Evolutionary conservation across 2,888 invertebrate species (phyloP), one percentile per base, ranked within the genome.

Genomic region (Atrina japonica): DNA sequence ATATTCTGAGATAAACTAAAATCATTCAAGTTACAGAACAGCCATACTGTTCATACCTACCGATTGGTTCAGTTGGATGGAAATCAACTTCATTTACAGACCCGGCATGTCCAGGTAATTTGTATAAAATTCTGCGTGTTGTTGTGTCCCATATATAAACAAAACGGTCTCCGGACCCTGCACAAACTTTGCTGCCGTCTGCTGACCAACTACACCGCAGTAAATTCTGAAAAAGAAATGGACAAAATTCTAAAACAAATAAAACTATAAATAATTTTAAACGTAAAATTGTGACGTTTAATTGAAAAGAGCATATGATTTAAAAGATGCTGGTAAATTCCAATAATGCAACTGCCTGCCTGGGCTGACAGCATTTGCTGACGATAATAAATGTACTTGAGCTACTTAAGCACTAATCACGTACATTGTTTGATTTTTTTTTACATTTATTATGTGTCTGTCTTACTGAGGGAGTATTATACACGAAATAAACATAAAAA

Each of bases 131-230:
- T 73, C 97, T 93, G 30, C 98, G 93, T 0, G 96, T 94, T 1
- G 96, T 96, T 1, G 97, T 97, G 90, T 99, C 98, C 99, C 99
- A 99, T 73, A 99, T 93, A 90, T 98, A 97, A 35, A 98, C 95
- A 91, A 95, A 96, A 55, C 99, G 93, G 92, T 99, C 99, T 0
- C 98, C 95, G 0, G 98, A 98, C 0, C 99, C 99, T 0, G 96
- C 95, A 1, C 95, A 93, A 14, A 98, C 95, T 92, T 96, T 96
- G 66, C 95, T 95, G 1, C 98, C 97, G 91, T 98, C 97, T 0
- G 95, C 94, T 1, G 98, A 95, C 99, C 99, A 99, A 0, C 95
- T 93, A 89, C 98, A 98, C 21, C 96, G 93, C 67, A 99, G 91
- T 70, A 99, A 93, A 92, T 99, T 99, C 92, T 93, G 88, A 66